Evolutionary conservation across 2,797 vertebrate genomes (phyloP), one percentile per base, ranked within the genome.

Genomic region (Accipiter superciliosus): DNA sequence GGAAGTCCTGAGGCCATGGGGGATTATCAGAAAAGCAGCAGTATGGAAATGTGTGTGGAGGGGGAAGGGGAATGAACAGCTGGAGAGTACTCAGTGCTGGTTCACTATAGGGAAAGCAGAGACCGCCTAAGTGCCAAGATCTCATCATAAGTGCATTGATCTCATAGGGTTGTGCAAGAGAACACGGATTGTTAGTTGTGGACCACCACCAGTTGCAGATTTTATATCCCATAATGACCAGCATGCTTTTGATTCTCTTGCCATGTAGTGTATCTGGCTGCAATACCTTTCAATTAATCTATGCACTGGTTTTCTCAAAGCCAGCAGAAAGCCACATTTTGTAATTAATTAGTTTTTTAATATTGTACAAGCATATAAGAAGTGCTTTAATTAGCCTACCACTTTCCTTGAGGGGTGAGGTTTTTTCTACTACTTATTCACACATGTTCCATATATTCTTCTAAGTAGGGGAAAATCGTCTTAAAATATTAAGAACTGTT

Each of bases 271-370:
- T 53, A 37, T 65, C 69, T 89, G 47, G 7, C 50, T 82, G 35
- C 42, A 53, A 22, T 40, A 37, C 14, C 15, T 83, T 81, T 72
- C 5, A 3, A 39, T 83, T 92, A 65, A 55, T 89, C 67, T 71
- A 63, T 70, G 29, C 13, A 31, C 10, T 6, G 3, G 5, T 80
- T 94, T 88, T 93, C 82, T 76, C n/a, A 77, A 89, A 93, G 53
- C 40, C 62, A 67, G n/a, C 42, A 96, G 58, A 90, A 93, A 90
- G 13, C 29, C 25, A 35, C 10, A 3, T 55, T 83, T 93, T 49
- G 19, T 80, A 92, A 86, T 93, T 78, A 86, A 90, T 93, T 83
- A 77, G 22, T 25, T 39, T 95, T 93, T 93, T 69, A 89, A 92
- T 91, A 91, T 58, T 83, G n/a, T 78, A 47, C 73, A 49, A 33